Percentiles rank a stretch among this genome's conserved stretches.
phyloP scores from a whole-genome alignment of 1,140 invertebrate genomes.

The Solenopsis invicta region DNA sequence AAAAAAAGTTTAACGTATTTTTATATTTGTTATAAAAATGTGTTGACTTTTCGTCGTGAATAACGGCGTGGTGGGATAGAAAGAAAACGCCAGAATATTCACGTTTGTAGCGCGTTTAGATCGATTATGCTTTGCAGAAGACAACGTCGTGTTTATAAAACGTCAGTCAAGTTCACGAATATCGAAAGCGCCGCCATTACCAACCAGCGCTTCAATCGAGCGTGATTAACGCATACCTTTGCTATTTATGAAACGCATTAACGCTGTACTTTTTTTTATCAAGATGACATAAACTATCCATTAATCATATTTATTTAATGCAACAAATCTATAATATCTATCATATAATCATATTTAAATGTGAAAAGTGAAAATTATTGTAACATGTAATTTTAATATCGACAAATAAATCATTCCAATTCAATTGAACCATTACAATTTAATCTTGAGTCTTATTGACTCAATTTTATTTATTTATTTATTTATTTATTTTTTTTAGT shows the following conservation, averaged over 20 bases:
- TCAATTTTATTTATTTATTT: too few relatives aligned
- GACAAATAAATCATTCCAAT: background rate
- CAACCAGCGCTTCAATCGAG: conserved; percentile 8
- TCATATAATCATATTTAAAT: background rate
- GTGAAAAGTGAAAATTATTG: background rate
- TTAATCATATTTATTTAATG: background rate
- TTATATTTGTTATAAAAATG: background rate
- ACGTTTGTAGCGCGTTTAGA: background rate
- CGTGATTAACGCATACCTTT: conserved; percentile 22
- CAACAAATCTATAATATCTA: background rate
- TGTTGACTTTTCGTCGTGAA: background rate
- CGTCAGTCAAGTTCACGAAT: conserved; percentile 53
- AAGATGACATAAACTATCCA: background rate
- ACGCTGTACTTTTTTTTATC: conserved; percentile 26
- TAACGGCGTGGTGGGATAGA: background rate
- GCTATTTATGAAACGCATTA: conserved; percentile 20
- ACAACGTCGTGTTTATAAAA: conserved; percentile 45
- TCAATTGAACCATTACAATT: too few relatives aligned
- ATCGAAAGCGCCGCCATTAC: conserved; percentile 12
- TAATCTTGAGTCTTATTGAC: too few relatives aligned
- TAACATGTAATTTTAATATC: conserved; percentile 3
- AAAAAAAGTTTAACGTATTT: background rate
- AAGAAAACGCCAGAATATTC: conserved; percentile 6
- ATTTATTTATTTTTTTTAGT: background rate
- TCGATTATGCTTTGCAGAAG: conserved; percentile 12